Evolutionary conservation across 2,797 vertebrate species (phyloP).

Genomic region (Xenops minutus): DNA sequence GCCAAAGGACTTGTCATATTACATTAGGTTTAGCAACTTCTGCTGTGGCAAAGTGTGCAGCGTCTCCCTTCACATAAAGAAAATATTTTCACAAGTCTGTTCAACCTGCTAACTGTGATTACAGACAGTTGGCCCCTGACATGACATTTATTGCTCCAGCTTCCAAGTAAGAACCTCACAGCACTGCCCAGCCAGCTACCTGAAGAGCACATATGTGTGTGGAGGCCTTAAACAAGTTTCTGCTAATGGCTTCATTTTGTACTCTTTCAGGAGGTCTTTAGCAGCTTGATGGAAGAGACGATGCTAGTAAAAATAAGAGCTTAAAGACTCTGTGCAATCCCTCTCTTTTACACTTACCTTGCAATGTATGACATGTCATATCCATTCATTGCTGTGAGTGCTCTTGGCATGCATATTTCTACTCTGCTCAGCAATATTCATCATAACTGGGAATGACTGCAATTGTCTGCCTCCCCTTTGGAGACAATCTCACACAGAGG

Average conservation of each 20-base stretch:
- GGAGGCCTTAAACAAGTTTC: conserved; percentile 47
- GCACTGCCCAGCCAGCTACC: conserved; percentile 69
- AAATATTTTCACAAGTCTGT: conserved; percentile 74
- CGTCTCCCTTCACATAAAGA: conserved; percentile 71
- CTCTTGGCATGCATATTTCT: not conserved
- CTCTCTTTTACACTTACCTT: not conserved
- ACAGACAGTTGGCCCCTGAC: conserved; percentile 71
- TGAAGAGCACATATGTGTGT: conserved; percentile 68
- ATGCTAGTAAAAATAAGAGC: not conserved
- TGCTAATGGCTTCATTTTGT: conserved; percentile 50
- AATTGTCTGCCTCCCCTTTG: not conserved
- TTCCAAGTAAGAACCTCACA: conserved; percentile 57
- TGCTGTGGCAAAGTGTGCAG: conserved; percentile 70
- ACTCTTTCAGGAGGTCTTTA: conserved; percentile 41
- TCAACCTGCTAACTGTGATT: conserved; percentile 71
- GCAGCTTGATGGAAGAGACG: not conserved
- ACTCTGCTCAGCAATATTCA: not conserved
- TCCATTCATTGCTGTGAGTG: not conserved
- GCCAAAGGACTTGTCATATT: conserved; percentile 72
- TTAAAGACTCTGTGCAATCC: not conserved
- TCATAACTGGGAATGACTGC: not conserved
- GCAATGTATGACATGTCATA: not conserved
- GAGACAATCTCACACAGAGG: not conserved
- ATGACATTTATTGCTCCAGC: conserved; percentile 65
- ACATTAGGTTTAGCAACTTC: conserved; percentile 73